Conservation (phyloP, 2,888 invertebrate species). For the Dynastes grantii region DNA sequence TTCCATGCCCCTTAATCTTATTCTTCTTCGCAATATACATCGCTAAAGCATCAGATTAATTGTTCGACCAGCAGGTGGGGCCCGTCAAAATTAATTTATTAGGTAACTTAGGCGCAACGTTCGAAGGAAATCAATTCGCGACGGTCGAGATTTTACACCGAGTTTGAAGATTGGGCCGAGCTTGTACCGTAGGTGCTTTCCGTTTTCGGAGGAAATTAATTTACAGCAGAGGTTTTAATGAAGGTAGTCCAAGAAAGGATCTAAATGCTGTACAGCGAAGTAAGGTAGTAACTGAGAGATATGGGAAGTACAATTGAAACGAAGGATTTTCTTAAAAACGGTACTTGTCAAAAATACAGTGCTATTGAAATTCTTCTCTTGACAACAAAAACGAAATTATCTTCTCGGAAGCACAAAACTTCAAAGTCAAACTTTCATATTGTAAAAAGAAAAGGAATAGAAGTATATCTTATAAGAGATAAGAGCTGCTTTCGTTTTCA, state of each 20-base stretch:
- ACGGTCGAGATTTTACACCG: not conserved
- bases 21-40: too few relatives aligned
- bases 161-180: not conserved
- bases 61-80: not conserved
- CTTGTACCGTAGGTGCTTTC: not conserved
- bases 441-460: too few relatives aligned
- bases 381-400: too few relatives aligned
- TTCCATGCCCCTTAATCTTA: too few relatives aligned
- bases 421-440: too few relatives aligned
- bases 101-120: not conserved
- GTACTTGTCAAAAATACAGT: too few relatives aligned
- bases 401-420: too few relatives aligned
- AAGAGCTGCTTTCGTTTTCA: too few relatives aligned
- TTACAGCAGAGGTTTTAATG: not conserved
- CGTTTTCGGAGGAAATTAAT: constrained; percentile 6
- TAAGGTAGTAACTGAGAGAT: not conserved
- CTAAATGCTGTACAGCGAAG: not conserved
- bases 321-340: too few relatives aligned
- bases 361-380: too few relatives aligned
- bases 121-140: constrained; percentile 11
- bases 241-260: not conserved
- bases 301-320: too few relatives aligned
- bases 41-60: not conserved
- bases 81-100: constrained; percentile 3
- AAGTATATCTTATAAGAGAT: too few relatives aligned